Base-by-base conservation (phyloP, 1,140 invertebrate species). In the Aphelinus certus region DNA sequence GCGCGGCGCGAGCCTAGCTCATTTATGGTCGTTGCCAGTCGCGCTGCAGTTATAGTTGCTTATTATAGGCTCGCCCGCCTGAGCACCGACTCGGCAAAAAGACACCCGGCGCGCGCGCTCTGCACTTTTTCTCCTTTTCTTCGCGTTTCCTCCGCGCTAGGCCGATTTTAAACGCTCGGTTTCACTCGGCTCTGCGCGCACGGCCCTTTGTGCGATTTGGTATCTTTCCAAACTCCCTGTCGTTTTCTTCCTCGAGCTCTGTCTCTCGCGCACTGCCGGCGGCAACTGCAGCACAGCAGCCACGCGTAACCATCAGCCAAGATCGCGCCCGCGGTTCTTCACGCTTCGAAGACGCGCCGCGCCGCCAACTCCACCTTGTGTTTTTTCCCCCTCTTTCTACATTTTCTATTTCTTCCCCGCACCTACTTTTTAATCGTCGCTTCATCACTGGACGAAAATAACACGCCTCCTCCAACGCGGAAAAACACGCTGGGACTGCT, bases 241-340 rank as follows among this genome's bases (percentile, higher is more conserved):
- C 63, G 7, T 10, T 60, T n/a, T 67, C 55, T 46, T 10, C n/a
- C 43, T 6, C 53, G 42, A 48, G 61, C 51, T 51, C 7, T 43
- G 46, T 58, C 49, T 57, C 10, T 73, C 9, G 43, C 57, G 60
- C 47, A 48, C 48, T 46, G 7, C 62, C 47, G 10, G 55, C 55
- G n/a, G 57, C 68, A 68, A 56, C 10, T 71, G 26, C 26, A 26
- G 26, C 26, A 26, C 74, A 71, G 76, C 77, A 79, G 76, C 77
- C 75, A 77, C 80, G 80, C 81, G 80, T 81, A 79, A 81, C 80
- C 77, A 81, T 71, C 61, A 46, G 53, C 49, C 48, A 73, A 80
- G 71, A 80, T 80, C 77, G 70, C 77, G 75, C 75, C 81, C 26
- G 26, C 26, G 26, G 26, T 78, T 78, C 79, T 80, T 76, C 80